A percentile compares a stretch with the other conserved stretches of the same genome.
phyloP scores from a whole-genome alignment of 2,797 vertebrate genomes.

The Pterois miles region DNA sequence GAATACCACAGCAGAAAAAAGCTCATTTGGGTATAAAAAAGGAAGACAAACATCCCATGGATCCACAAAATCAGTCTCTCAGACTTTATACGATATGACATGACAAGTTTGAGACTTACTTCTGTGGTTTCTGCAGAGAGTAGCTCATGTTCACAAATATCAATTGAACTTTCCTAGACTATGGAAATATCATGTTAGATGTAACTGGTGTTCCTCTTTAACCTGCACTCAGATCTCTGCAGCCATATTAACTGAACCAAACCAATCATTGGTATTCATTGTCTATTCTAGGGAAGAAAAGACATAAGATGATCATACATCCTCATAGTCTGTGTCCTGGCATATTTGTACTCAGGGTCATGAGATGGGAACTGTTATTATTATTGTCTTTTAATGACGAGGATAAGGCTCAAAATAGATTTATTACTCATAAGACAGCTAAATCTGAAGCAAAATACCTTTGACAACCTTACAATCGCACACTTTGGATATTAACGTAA shows the following conservation, averaged over 20 bases:
- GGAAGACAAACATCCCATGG: not conserved
- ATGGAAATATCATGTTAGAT: not conserved
- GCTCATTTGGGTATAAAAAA: not conserved
- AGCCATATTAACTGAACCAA: constrained; percentile 24
- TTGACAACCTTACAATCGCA: constrained; percentile 47
- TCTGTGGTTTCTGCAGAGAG: not conserved
- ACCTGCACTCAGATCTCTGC: not conserved
- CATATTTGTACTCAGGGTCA: constrained; percentile 1
- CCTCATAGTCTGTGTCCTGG: not conserved
- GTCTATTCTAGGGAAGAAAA: constrained; percentile 26
- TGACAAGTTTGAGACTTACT: not conserved
- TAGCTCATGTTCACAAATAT: not conserved
- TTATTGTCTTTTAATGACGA: constrained; percentile 46
- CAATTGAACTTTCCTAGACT: not conserved
- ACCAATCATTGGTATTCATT: constrained; percentile 53
- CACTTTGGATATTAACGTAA: constrained; percentile 66
- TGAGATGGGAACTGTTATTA: constrained; percentile 41
- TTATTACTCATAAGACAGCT: constrained; percentile 60
- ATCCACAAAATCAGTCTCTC: not conserved
- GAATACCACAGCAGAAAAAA: too few species aligned
- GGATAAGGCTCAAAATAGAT: constrained; percentile 39
- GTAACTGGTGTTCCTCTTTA: not conserved
- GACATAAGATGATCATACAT: constrained; percentile 29
- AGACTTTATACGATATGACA: not conserved
- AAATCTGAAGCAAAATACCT: constrained; percentile 47